Evolutionary conservation across 2,113 vertebrate genomes (phyloP).

Genomic region (Ceuthmochares aereus): DNA sequence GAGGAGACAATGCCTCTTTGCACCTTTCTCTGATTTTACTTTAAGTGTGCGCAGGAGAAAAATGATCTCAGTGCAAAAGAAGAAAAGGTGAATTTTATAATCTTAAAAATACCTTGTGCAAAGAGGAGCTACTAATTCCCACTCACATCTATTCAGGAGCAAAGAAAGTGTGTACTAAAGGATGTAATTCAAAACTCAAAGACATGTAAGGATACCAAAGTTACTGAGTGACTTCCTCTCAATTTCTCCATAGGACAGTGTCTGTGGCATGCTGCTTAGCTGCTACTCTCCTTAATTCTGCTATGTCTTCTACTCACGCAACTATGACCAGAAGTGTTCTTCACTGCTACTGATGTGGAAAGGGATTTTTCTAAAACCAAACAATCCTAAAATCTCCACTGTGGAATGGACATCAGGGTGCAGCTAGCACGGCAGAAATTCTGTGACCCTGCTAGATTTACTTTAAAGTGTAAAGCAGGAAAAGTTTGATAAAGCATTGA

Average conservation of each 20-base stretch:
- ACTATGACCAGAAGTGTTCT: not conserved
- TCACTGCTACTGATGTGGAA: too few species aligned
- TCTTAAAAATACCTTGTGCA: not conserved
- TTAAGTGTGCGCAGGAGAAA: not conserved
- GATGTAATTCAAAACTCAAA: not conserved
- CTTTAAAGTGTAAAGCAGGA: not conserved
- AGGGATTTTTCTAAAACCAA: not conserved
- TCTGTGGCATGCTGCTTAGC: not conserved
- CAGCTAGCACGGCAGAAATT: not conserved
- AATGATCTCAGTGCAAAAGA: not conserved
- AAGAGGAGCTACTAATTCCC: not conserved
- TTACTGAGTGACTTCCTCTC: not conserved
- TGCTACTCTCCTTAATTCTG: not conserved
- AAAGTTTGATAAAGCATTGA: not conserved
- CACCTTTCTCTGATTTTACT: not conserved
- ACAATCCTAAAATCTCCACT: rapidly evolving
- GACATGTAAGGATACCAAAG: not conserved
- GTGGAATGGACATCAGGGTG: not conserved
- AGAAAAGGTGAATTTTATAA: not conserved
- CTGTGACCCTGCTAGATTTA: not conserved
- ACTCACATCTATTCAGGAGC: not conserved
- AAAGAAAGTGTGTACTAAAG: not conserved
- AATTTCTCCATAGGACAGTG: not conserved
- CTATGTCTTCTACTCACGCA: not conserved
- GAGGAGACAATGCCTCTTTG: rapidly evolving